Evolutionary conservation across 2,797 vertebrate species (phyloP).

Genomic region (Pempheris klunzingeri): DNA sequence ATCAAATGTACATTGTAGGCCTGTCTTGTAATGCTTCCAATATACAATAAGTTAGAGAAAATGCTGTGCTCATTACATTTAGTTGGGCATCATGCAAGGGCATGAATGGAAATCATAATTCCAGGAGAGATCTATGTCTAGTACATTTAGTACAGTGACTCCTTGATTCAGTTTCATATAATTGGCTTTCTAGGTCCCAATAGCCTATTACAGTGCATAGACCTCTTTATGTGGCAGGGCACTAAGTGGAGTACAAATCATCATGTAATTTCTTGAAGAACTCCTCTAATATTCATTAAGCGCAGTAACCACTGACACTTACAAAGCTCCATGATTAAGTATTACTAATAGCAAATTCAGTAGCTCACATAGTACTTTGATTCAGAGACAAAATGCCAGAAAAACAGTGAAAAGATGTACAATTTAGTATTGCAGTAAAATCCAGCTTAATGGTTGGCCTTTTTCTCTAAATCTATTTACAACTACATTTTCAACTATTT

Average conservation of each 20-base stretch:
- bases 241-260: constrained; percentile 68
- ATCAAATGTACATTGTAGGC: not conserved
- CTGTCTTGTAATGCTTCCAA: not conserved
- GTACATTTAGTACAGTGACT: constrained; percentile 39
- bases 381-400: not conserved
- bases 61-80: constrained; percentile 10
- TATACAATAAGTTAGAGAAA: constrained; percentile 19
- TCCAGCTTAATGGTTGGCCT: not conserved
- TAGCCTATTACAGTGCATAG: constrained; percentile 43
- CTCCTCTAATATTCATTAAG: constrained; percentile 64
- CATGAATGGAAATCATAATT: constrained; percentile 25
- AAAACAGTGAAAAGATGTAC: not conserved
- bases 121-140: constrained; percentile 4
- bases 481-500: not conserved
- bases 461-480: not conserved
- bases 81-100: constrained; percentile 9
- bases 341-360: not conserved
- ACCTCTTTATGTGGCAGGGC: constrained; percentile 54
- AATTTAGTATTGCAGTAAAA: not conserved
- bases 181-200: constrained; percentile 47
- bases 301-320: constrained; percentile 44
- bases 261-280: constrained; percentile 63
- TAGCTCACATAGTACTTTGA: not conserved
- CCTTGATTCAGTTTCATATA: constrained; percentile 56
- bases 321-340: constrained; percentile 41